A percentile compares a stretch with the other conserved stretches of the same genome.
Conservation (phyloP, 1,140 invertebrate genomes). For the Heliconius himera region DNA sequence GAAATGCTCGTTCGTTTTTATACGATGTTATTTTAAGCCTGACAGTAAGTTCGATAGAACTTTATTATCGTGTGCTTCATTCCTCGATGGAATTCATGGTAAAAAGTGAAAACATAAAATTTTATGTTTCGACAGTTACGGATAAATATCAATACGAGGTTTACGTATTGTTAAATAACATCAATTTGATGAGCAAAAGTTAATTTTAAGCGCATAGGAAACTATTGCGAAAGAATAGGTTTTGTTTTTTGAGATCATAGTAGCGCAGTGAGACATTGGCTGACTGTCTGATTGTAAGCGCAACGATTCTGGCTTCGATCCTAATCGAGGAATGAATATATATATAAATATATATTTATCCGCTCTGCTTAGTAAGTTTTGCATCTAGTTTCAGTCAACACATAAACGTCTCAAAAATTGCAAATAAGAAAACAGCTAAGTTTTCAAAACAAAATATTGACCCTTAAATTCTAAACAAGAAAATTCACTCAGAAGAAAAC, state of each 20-base stretch:
- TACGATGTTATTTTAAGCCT: constrained; percentile 33
- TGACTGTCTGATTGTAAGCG: too few species aligned
- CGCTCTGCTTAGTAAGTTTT: too few species aligned
- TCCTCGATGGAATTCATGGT: constrained; percentile 15
- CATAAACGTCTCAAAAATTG: too few species aligned
- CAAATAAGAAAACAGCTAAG: too few species aligned
- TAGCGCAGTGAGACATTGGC: too few species aligned
- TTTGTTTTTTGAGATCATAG: too few species aligned
- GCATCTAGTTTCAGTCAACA: too few species aligned
- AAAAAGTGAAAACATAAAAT: constrained; percentile 24
- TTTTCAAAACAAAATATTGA: background rate
- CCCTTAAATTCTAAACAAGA: background rate
- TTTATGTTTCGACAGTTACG: background rate
- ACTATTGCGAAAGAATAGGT: background rate
- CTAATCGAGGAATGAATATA: too few species aligned
- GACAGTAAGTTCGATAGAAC: constrained; percentile 22
- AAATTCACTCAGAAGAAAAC: background rate
- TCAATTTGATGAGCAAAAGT: background rate
- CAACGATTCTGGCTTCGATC: too few species aligned
- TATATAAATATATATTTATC: too few species aligned
- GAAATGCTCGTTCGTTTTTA: constrained; percentile 22
- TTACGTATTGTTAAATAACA: background rate
- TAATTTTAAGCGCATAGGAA: background rate
- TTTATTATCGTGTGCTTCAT: constrained; percentile 21
- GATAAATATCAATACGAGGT: background rate